Evolutionary conservation across 2,888 invertebrate genomes (phyloP), one percentile per base, ranked within the genome.

Genomic region (Rugalucina vietnamica): DNA sequence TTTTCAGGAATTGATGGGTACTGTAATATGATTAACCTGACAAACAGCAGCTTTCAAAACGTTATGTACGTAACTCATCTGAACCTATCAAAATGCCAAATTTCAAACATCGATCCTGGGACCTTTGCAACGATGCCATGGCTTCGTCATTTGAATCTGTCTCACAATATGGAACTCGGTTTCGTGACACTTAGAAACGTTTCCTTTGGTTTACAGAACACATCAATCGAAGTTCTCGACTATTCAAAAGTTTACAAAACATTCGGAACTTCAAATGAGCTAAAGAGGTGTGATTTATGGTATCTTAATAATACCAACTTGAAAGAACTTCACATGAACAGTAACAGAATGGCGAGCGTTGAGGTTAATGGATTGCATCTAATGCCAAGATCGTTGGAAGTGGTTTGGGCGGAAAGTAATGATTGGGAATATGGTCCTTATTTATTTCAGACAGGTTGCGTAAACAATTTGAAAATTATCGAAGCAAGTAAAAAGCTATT

Each of bases 51-150:
- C 0, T 80, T 83, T 29, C 10, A 65, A 50, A 54, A 80, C 14
- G 1, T 80, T 21, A 4, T 24, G 0, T 18, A 24, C 4, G n/a
- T 83, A 0, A 29, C 29, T 76, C 36, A 14, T n/a, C 76, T 83
- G 34, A 54, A 72, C 24, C 18, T 83, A 0, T 76, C 76, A 10
- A 8, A 24, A 2, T 83, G 76, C 36, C 54, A 76, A 29, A 65
- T 85, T 8, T 5, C 36, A 34, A 50, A 37, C 5, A 54, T 81
- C n/a, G 49, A 73, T 21, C 77, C 74, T 10, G 77, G 80, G 2
- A 72, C 80, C 1, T 54, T 54, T 54, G 54, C 3, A 54, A 8
- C 4, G 10, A 18, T 54, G 4, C 8, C 54, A 8, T n/a, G n/a
- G 4, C 54, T 54, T 8, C 4, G 14, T 14, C 10, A 21, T 54